Percentiles rank a stretch among this genome's conserved stretches.
These are phyloP conservation scores for Phanerotoma sp. DNA, from an alignment of 2,888 invertebrate genomes.

Conservation along the genomic window DNA sequence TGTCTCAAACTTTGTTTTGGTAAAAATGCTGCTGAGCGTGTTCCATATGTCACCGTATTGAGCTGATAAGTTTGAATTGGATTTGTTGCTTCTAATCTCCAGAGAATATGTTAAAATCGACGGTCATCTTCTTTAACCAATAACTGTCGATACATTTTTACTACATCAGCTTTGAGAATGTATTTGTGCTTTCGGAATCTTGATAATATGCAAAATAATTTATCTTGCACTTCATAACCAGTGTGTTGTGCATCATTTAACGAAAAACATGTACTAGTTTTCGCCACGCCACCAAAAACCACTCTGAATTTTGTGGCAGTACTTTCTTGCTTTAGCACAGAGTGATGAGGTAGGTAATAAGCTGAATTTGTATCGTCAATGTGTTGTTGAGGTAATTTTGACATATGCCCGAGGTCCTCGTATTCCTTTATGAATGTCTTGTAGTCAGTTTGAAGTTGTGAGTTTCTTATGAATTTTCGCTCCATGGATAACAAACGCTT, in stretches of 20 bases:
- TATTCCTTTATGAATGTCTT: constrained; percentile 16
- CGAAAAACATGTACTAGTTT: constrained; percentile 22
- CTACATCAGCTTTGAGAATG: constrained; percentile 23
- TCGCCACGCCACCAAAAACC: constrained; percentile 29
- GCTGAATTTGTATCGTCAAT: not conserved
- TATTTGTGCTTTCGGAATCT: constrained; percentile 15
- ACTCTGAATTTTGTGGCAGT: constrained; percentile 27
- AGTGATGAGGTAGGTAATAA: no score
- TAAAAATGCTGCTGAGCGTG: constrained; percentile 34
- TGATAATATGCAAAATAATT: constrained; percentile 15
- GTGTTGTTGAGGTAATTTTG: constrained; percentile 7
- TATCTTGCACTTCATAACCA: constrained; percentile 18
- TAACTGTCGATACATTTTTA: constrained; percentile 23
- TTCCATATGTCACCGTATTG: constrained; percentile 37
- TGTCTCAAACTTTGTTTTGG: constrained; percentile 35
- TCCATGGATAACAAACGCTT: constrained; percentile 12
- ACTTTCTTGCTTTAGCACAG: not conserved
- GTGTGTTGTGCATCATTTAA: constrained; percentile 25
- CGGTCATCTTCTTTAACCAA: constrained; percentile 25
- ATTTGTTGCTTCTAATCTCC: constrained; percentile 26
- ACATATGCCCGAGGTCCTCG: constrained; percentile 13
- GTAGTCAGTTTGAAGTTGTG: constrained; percentile 4
- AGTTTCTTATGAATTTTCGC: constrained; percentile 7
- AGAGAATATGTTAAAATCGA: constrained; percentile 37
- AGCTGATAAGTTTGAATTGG: constrained; percentile 21